Conservation (phyloP, 2,797 vertebrate species). For the Fistularia tabacaria region DNA sequence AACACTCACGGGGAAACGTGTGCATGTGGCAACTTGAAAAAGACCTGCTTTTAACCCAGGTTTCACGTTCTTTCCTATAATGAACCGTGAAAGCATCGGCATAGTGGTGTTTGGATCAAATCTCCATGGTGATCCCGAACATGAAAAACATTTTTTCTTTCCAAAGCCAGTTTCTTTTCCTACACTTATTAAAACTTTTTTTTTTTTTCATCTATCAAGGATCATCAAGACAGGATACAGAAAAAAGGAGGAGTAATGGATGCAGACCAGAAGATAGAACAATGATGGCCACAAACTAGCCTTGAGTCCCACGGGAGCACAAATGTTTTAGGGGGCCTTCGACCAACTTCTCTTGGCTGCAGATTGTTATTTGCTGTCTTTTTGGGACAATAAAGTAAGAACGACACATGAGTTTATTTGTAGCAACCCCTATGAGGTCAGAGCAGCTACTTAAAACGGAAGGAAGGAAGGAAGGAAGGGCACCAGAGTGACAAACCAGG, state of each 20-base stretch:
- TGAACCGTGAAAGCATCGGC: conserved; percentile 17
- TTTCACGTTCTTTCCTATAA: too few species aligned
- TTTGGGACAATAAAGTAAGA: conserved; percentile 12
- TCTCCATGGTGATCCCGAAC: conserved; percentile 20
- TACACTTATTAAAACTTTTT: too few species aligned
- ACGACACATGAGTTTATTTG: not conserved
- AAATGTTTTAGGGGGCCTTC: not conserved
- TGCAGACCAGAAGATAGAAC: conserved; percentile 22
- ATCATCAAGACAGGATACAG: conserved; percentile 11
- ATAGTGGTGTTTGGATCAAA: conserved; percentile 23
- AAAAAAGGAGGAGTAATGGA: conserved; percentile 7
- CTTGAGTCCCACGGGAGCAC: conserved; percentile 14
- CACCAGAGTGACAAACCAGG: conserved; percentile 34
- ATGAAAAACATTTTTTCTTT: conserved; percentile 8
- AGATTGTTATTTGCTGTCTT: conserved; percentile 16
- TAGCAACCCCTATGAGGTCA: not conserved
- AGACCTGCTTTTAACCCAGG: too few species aligned
- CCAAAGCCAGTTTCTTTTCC: too few species aligned
- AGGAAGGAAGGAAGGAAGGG: conserved; percentile 7
- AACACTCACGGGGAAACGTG: too few species aligned
- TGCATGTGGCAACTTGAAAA: too few species aligned
- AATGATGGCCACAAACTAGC: conserved; percentile 10
- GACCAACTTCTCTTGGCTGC: not conserved
- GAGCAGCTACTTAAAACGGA: conserved; percentile 8
- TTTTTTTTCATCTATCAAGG: too few species aligned